Evolutionary conservation across 2,797 vertebrate genomes (phyloP), one percentile per base, ranked within the genome.

Genomic region (Pteronotus mesoamericanus): DNA sequence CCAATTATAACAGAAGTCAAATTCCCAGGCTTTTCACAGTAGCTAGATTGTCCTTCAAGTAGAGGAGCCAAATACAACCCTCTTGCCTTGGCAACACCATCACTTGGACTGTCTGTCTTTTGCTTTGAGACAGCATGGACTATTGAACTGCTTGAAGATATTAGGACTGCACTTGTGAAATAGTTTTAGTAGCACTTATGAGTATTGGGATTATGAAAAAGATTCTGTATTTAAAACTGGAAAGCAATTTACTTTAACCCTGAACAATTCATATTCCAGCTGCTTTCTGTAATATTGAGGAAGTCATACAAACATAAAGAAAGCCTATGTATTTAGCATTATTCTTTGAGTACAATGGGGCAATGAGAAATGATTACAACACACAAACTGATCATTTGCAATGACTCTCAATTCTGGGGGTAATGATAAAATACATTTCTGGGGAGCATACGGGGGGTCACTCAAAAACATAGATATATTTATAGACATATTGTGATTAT

Each of bases 1-100:
- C 97, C 97, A 97, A 96, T 98, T 98, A 98, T 91, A 98, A 97
- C 96, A 97, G 95, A 97, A 97, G 89, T 95, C 90, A 94, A 97
- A 96, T 97, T 97, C 97, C 96, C 96, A 96, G 89, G 97, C 93
- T 98, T 98, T 97, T 94, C 97, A 96, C 97, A 97, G 97, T 94
- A 97, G 97, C 97, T 95, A 96, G 91, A 92, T 93, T 96, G 96
- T 95, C 93, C 72, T 94, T 96, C 94, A 92, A n/a, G 66, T 19
- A 51, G 68, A 93, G 64, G 26, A 96, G 97, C 97, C 97, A 97
- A 98, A 90, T 42, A 90, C 91, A 97, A 86, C 87, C 91, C 46
- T 93, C 91, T 86, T 82, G 89, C 42, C 79, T 97, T 97, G 96
- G 97, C 96, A 97, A 88, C 51, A 48, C 80, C 32, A 59, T 86